Conservation (phyloP, 2,113 vertebrate genomes). For the Ciconia maguari region DNA sequence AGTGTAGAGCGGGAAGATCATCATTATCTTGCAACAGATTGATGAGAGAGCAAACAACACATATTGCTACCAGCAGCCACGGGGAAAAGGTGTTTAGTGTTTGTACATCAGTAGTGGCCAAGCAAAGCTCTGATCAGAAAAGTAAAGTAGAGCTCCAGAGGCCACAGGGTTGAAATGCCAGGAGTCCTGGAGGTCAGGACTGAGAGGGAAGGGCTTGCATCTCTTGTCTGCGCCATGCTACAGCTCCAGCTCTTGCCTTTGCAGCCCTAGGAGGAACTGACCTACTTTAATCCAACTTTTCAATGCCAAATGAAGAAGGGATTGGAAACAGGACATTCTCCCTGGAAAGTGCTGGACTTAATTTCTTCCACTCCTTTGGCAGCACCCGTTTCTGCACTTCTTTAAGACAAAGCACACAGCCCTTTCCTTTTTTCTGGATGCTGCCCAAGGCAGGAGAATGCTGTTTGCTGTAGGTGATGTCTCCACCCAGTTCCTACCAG, state of each 20-base stretch:
- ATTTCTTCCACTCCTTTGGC: conserved; percentile 9
- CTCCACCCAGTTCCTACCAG: neutral
- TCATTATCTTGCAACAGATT: neutral
- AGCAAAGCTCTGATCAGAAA: neutral
- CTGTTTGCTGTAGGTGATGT: neutral
- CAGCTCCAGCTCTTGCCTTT: neutral
- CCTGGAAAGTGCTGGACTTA: neutral
- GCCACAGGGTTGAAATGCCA: neutral
- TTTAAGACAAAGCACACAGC: neutral
- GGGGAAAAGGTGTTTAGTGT: neutral
- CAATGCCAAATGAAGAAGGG: neutral
- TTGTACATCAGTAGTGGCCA: neutral
- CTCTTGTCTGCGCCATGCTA: fast-evolving
- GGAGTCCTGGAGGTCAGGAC: neutral
- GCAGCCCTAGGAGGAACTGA: conserved; percentile 1
- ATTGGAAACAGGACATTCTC: neutral
- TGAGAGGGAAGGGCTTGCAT: neutral
- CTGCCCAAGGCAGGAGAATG: neutral
- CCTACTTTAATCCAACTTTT: conserved; percentile 2
- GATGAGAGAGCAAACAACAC: neutral
- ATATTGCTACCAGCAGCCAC: neutral
- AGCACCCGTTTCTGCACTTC: neutral
- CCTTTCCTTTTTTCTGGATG: neutral
- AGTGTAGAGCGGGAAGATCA: neutral
- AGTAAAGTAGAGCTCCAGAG: neutral